Base-by-base conservation (phyloP, 1,140 invertebrate species). In the Andrena cerasifolii region DNA sequence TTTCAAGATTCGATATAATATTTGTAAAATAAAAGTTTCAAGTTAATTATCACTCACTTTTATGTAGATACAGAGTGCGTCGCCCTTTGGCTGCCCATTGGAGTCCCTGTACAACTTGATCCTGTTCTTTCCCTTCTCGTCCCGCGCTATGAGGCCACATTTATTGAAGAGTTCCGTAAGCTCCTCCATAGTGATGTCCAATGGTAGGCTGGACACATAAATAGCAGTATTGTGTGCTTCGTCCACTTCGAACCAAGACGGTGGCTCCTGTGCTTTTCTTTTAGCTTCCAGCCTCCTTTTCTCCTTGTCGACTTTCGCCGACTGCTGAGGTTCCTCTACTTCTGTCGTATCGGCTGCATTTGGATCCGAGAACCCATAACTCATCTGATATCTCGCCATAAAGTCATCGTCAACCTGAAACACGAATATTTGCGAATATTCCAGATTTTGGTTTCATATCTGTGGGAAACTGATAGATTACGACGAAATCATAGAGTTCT, bases 41-140 rank as follows among this genome's bases (percentile, higher is more conserved):
- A 40, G 70, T 43, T n/a, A 47, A 59, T 47, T 18, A 12, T 61
- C 7, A 71, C 92, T 92, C 88, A 96, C 95, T 95, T 98, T 99
- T 26, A 99, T 98, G 88, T 99, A 99, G 83, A 98, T 98, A 91
- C 99, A 99, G 8, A 98, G 93, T 21, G 96, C 99, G 93, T 99
- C 99, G 18, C 99, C 99, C 94, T 99, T 99, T 14, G 97, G 93
- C 81, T 96, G 96, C 3, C 97, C 96, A 87, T 96, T 94, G 53
- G 94, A 91, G 88, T 99, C 97, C 83, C 94, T 95, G 90, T 99
- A 99, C 12, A 99, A 89, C 93, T 99, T 99, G 0, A 99, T 93
- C 93, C 99, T 99, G 88, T 97, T 97, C 89, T 98, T 96, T 73
- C 96, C 95, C 43, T 94, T 94, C 0, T 96, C 94, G 92, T 99